phyloP scores from a whole-genome alignment of 1,140 invertebrate species.

The Ephestia elutella region DNA sequence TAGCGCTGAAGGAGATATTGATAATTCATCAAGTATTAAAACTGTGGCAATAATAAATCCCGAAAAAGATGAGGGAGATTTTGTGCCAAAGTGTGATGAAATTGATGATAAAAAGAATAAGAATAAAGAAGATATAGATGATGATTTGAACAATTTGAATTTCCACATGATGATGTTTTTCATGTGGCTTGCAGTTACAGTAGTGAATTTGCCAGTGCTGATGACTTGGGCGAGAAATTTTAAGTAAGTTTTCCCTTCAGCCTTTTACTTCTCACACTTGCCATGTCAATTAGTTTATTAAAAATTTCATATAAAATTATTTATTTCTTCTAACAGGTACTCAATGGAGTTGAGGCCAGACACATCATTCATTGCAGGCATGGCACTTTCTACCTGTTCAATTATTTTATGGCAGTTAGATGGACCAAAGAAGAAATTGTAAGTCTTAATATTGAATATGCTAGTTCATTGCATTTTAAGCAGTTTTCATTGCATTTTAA shows the following conservation, averaged over 20 bases:
- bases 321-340: conserved; percentile 46
- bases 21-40: conserved; percentile 14
- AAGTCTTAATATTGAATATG: too few species aligned
- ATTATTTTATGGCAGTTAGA: conserved; percentile 73
- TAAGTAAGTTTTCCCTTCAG: conserved; percentile 66
- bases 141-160: conserved; percentile 67
- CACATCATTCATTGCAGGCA: conserved; percentile 68
- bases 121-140: conserved; percentile 28
- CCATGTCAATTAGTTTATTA: too few species aligned
- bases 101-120: conserved; percentile 13
- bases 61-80: conserved; percentile 6
- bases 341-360: conserved; percentile 69
- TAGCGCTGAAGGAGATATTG: conserved; percentile 4
- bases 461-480: too few species aligned
- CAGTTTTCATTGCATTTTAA: too few species aligned
- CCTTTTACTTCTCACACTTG: background rate
- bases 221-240: conserved; percentile 79
- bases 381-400: conserved; percentile 69
- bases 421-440: conserved; percentile 69
- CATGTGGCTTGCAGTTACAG: conserved; percentile 72
- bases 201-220: conserved; percentile 74
- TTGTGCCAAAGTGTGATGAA: conserved; percentile 15
- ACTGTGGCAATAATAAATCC: background rate
- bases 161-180: conserved; percentile 78
- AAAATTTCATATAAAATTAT: too few species aligned